Conservation (phyloP, 2,113 vertebrate species). For the Nibea albiflora region DNA sequence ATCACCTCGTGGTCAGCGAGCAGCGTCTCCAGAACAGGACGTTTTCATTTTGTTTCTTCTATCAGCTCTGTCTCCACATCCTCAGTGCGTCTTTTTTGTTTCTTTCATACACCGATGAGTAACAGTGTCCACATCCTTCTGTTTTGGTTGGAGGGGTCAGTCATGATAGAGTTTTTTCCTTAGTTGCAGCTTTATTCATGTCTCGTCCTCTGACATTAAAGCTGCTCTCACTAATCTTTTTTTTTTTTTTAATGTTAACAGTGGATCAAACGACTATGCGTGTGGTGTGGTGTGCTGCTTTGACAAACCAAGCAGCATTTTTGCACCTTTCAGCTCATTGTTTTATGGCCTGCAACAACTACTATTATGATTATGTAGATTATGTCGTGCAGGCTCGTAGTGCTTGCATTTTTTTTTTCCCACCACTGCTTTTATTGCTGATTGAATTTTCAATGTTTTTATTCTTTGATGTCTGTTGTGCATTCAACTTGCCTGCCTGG, state of each 20-base stretch:
- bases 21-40: not conserved
- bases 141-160: not conserved
- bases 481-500: too few relatives aligned
- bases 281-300: not conserved
- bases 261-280: not conserved
- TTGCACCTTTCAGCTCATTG: not conserved
- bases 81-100: not conserved
- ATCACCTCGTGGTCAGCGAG: constrained; percentile 10
- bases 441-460: too few relatives aligned
- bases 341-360: not conserved
- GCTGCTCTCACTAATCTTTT: not conserved
- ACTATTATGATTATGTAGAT: too few relatives aligned
- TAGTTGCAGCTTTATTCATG: not conserved
- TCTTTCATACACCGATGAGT: not conserved
- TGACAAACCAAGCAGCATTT: not conserved
- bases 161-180: not conserved
- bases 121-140: not conserved
- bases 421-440: not conserved
- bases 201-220: not conserved
- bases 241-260: not conserved
- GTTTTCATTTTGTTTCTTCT: not conserved
- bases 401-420: too few relatives aligned
- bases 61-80: too few relatives aligned
- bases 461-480: too few relatives aligned
- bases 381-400: too few relatives aligned